Evolutionary conservation across 2,888 invertebrate species (phyloP).

Genomic region (Podabrus alpinus): DNA sequence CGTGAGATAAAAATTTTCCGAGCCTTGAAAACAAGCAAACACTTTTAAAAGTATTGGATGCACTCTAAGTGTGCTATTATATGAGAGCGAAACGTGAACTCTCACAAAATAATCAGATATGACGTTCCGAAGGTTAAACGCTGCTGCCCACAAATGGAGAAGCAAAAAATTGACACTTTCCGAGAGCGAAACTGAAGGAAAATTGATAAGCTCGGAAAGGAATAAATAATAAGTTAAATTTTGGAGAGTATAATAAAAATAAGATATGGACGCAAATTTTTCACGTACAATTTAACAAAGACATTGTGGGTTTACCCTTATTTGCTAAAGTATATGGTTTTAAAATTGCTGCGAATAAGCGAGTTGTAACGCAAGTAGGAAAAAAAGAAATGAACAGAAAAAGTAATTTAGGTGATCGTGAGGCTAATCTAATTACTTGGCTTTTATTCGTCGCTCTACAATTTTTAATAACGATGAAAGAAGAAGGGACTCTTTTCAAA

Average conservation of each 20-base stretch:
- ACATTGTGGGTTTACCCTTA: conserved; percentile 6
- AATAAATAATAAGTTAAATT: neutral
- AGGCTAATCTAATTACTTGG: conserved; percentile 23
- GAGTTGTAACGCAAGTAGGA: neutral
- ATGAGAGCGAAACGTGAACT: neutral
- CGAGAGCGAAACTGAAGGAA: neutral
- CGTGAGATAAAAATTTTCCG: neutral
- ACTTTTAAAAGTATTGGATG: neutral
- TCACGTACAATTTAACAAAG: conserved; percentile 11
- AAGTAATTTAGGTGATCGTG: conserved; percentile 20
- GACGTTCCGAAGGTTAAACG: neutral
- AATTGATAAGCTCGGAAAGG: neutral
- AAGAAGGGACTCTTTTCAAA: conserved; percentile 7
- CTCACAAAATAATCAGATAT: neutral
- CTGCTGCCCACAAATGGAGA: neutral
- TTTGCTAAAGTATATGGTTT: conserved; percentile 7
- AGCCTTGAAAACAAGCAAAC: neutral
- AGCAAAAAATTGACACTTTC: neutral
- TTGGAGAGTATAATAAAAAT: neutral
- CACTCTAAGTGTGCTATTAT: neutral
- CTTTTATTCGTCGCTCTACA: conserved; percentile 16
- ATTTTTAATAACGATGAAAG: conserved; percentile 23
- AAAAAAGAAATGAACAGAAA: neutral
- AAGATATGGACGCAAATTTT: conserved; percentile 2
- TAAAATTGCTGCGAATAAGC: neutral